Percentiles rank a stretch among this genome's conserved stretches.
Evolutionary conservation across 2,797 vertebrate genomes (phyloP).

Genomic region (Lates japonicus): DNA sequence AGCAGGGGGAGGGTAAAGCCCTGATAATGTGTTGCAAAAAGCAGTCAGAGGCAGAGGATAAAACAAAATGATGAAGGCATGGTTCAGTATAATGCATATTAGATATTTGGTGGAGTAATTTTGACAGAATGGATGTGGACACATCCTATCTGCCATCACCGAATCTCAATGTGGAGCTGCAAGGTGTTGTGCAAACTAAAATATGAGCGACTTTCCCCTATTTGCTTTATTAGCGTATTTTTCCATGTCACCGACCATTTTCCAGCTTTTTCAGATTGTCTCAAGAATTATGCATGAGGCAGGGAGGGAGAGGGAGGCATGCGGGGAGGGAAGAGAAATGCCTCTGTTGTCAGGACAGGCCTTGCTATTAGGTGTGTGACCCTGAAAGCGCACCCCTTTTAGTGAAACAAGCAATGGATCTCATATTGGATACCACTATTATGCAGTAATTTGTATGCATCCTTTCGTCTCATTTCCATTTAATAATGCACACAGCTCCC

Average conservation of each 20-base stretch:
- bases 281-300: constrained; percentile 77
- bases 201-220: constrained; percentile 55
- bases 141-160: constrained; percentile 50
- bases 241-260: constrained; percentile 64
- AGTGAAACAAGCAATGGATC: constrained; percentile 79
- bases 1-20: constrained; percentile 23
- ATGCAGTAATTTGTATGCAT: constrained; percentile 79
- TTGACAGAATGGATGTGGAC: constrained; percentile 36
- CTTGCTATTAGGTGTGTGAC: constrained; percentile 80
- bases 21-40: constrained; percentile 34
- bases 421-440: constrained; percentile 78
- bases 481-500: constrained; percentile 70
- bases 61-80: constrained; percentile 27
- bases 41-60: neutral
- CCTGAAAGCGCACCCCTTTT: constrained; percentile 81
- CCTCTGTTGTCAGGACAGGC: constrained; percentile 77
- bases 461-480: constrained; percentile 78
- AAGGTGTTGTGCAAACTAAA: constrained; percentile 48
- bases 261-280: constrained; percentile 58
- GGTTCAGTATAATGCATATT: constrained; percentile 34
- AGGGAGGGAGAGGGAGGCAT: constrained; percentile 40
- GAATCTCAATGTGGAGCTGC: constrained; percentile 43
- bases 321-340: constrained; percentile 53
- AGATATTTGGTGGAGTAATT: constrained; percentile 18
- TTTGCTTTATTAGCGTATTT: constrained; percentile 67